These are phyloP conservation scores for Peromyscus leucopus DNA, from an alignment of 2,113 vertebrate genomes.

Conservation along the genomic window DNA sequence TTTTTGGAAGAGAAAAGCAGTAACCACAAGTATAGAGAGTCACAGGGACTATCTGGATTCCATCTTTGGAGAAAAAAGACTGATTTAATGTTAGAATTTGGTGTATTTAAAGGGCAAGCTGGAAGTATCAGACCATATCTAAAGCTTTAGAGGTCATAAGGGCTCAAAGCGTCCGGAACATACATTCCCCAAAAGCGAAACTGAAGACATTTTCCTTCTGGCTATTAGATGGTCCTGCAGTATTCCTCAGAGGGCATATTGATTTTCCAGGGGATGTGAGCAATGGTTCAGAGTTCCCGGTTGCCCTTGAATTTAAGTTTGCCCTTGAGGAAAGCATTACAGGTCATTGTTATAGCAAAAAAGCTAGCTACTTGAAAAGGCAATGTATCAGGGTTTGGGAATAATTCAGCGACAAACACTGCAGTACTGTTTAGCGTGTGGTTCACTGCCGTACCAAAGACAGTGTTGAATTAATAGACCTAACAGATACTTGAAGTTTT, in stretches of 20 bases:
- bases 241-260: neutral
- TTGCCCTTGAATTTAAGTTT: neutral
- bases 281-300: neutral
- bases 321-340: neutral
- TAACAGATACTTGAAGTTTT: neutral
- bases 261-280: neutral
- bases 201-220: neutral
- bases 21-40: neutral
- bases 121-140: neutral
- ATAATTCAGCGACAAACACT: neutral
- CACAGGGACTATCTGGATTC: neutral
- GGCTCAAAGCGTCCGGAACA: neutral
- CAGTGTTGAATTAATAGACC: neutral
- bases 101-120: neutral
- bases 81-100: neutral
- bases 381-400: neutral
- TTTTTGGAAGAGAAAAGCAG: neutral
- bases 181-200: neutral
- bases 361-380: neutral
- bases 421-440: neutral
- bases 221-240: neutral
- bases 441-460: conserved; percentile 27
- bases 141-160: neutral
- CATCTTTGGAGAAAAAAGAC: neutral
- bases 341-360: neutral